Conservation (phyloP, 2,113 vertebrate genomes). For the Halcyon malimbica region DNA sequence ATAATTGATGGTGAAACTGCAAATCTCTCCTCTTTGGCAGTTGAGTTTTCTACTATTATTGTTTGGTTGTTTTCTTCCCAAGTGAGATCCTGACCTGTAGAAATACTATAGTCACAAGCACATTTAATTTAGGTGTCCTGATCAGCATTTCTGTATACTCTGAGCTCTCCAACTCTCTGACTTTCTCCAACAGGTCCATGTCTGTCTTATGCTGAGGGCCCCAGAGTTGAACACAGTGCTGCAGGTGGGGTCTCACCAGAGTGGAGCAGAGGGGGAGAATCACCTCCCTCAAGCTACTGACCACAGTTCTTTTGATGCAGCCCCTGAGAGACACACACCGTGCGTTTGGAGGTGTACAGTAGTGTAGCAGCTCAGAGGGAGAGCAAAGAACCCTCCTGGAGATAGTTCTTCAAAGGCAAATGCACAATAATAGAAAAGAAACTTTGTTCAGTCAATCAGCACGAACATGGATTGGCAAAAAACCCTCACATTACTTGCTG, state of each 20-base stretch:
- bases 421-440: not conserved
- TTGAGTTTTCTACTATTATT: not conserved
- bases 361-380: no score
- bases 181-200: no score
- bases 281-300: no score
- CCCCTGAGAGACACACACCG: no score
- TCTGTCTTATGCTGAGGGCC: no score
- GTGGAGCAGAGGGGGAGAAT: no score
- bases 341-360: no score
- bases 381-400: not conserved
- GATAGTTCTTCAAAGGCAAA: not conserved
- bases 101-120: not conserved
- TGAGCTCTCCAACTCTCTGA: no score
- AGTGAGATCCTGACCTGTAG: not conserved
- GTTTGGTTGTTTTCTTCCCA: not conserved
- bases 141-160: not conserved
- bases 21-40: not conserved
- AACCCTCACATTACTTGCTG: not conserved
- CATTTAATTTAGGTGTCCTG: not conserved
- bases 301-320: no score
- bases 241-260: no score
- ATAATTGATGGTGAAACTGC: not conserved
- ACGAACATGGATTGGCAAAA: not conserved
- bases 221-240: no score
- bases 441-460: not conserved